A percentile compares a stretch with the other conserved stretches of the same genome.
phyloP scores from a whole-genome alignment of 1,140 invertebrate species.

The Drosophila sp. region DNA sequence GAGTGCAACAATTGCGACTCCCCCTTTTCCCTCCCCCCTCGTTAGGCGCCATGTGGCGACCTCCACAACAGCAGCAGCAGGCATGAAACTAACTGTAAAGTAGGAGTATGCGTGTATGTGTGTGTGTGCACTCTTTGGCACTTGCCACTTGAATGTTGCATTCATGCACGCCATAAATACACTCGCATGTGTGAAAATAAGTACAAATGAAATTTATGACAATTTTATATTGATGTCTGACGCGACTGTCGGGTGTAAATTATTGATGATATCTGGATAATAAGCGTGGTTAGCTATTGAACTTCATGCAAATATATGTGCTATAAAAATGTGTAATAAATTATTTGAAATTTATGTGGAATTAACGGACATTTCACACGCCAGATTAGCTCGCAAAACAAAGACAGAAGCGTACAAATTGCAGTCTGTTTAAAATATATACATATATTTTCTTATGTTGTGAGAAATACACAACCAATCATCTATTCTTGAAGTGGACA shows the following conservation, averaged over 20 bases:
- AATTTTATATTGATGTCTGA: constrained; percentile 79
- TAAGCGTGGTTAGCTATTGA: constrained; percentile 16
- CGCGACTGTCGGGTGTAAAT: constrained; percentile 53
- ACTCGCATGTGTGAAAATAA: constrained; percentile 42
- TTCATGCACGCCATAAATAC: constrained; percentile 75
- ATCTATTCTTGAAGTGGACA: too few species aligned
- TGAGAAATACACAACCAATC: too few species aligned
- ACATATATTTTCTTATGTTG: too few species aligned
- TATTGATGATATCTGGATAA: constrained; percentile 43
- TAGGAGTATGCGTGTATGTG: constrained; percentile 10
- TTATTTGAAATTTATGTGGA: too few species aligned
- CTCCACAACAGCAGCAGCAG: constrained; percentile 25
- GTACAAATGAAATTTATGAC: constrained; percentile 80
- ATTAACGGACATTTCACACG: too few species aligned
- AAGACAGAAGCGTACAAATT: too few species aligned
- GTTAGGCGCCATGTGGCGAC: constrained; percentile 15
- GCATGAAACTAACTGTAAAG: constrained; percentile 40
- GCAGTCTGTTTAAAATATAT: too few species aligned
- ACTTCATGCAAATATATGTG: neutral
- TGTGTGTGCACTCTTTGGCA: constrained; percentile 39
- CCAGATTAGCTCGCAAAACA: too few species aligned
- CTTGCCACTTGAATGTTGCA: constrained; percentile 57
- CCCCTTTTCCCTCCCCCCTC: constrained; percentile 9
- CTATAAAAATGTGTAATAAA: neutral
- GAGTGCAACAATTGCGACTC: constrained; percentile 48